A percentile compares a stretch with the other conserved stretches of the same genome.
Conservation (phyloP, 2,888 invertebrate species). For the Polyploca ridens region DNA sequence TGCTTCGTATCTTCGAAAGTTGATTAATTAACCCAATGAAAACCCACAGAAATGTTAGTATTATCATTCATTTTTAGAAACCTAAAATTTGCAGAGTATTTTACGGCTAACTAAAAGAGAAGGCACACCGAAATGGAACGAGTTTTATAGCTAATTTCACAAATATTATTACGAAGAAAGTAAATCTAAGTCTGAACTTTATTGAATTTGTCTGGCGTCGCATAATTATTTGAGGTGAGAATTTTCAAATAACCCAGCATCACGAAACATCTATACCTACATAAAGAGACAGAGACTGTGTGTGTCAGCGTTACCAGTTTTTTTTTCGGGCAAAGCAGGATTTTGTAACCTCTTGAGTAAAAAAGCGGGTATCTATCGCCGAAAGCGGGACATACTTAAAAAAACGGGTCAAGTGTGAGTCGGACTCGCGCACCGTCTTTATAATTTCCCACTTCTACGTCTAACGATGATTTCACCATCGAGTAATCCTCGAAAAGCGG, state of each 20-base stretch:
- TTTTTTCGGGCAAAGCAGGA: too few relatives aligned
- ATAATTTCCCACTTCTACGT: too few relatives aligned
- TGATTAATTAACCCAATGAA: background rate
- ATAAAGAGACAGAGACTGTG: background rate
- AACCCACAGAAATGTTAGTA: background rate
- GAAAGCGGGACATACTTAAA: too few relatives aligned
- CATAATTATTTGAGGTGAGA: background rate
- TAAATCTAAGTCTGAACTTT: slow-evolving; percentile 28
- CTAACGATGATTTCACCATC: too few relatives aligned
- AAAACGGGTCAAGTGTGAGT: too few relatives aligned
- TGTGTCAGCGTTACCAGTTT: too few relatives aligned
- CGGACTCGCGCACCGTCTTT: too few relatives aligned
- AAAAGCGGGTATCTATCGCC: too few relatives aligned
- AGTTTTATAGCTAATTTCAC: background rate
- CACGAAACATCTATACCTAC: background rate
- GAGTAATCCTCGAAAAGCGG: too few relatives aligned
- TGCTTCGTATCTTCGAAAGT: background rate
- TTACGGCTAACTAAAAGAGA: background rate
- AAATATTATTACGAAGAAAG: slow-evolving; percentile 15
- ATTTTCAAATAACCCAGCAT: background rate
- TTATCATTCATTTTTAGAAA: background rate
- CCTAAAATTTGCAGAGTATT: background rate
- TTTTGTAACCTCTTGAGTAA: too few relatives aligned
- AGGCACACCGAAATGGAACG: background rate
- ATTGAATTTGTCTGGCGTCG: slow-evolving; percentile 29